Conservation (phyloP, 2,113 vertebrate species). For the Paraplagusia blochii region DNA sequence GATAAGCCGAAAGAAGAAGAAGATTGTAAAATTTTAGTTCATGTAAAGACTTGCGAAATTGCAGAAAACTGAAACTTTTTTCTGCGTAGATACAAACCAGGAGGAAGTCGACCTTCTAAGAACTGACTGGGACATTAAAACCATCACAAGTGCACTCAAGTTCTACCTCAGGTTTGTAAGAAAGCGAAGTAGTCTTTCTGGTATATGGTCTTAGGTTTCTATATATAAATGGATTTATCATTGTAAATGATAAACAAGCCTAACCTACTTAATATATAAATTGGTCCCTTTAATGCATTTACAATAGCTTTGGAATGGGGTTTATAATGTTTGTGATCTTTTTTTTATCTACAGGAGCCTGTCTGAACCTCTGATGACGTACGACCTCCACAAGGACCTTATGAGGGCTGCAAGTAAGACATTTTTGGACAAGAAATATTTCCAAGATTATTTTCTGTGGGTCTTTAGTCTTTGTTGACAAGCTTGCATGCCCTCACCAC, state of each 20-base stretch:
- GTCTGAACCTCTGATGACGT: constrained; percentile 95
- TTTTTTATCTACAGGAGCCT: constrained; percentile 79
- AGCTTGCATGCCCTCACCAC: too few species aligned
- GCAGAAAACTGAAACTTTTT: constrained; percentile 1
- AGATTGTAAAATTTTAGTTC: too few species aligned
- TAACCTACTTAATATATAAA: too few species aligned
- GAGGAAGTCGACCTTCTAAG: constrained; percentile 87
- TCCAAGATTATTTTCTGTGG: neutral
- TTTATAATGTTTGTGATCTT: constrained; percentile 26
- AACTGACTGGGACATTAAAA: constrained; percentile 91
- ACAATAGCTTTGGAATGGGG: neutral
- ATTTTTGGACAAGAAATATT: neutral
- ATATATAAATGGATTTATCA: too few species aligned
- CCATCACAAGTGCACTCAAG: constrained; percentile 95
- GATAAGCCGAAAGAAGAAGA: too few species aligned
- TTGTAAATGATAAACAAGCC: too few species aligned
- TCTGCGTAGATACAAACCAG: constrained; percentile 81
- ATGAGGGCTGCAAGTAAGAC: constrained; percentile 94
- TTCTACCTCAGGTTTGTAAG: constrained; percentile 92
- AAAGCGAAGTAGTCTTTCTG: too few species aligned
- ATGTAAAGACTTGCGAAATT: too few species aligned
- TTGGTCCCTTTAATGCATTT: too few species aligned
- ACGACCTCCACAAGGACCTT: constrained; percentile 88
- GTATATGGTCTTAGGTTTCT: too few species aligned
- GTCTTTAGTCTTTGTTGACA: too few species aligned